Evolutionary conservation across 1,140 invertebrate genomes (phyloP).

Genomic region (Carcinoscorpius rotundicauda): DNA sequence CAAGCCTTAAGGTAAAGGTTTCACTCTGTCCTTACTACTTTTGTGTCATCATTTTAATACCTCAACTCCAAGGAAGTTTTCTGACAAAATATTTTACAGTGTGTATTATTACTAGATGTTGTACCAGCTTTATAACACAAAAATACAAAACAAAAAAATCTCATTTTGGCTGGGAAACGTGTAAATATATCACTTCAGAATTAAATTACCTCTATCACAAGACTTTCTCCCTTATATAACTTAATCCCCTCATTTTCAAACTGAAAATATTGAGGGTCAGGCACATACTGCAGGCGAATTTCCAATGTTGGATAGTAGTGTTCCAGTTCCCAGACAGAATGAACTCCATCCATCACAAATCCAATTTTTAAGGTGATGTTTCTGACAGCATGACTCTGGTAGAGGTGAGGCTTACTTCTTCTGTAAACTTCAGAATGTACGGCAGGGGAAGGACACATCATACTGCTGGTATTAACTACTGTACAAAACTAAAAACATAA

Average conservation of each 20-base stretch:
- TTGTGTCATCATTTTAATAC: too few species aligned
- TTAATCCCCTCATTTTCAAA: slow-evolving; percentile 50
- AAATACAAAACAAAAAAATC: too few species aligned
- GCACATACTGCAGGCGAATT: slow-evolving; percentile 70
- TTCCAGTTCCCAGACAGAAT: slow-evolving; percentile 70
- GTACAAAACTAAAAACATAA: too few species aligned
- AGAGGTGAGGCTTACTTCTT: neutral
- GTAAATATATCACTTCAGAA: neutral
- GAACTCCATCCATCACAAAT: slow-evolving; percentile 92
- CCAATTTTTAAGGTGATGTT: slow-evolving; percentile 47
- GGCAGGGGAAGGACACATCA: slow-evolving; percentile 88
- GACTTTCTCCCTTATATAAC: slow-evolving; percentile 81
- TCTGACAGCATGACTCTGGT: slow-evolving; percentile 21
- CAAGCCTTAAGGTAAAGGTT: too few species aligned
- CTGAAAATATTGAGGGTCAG: slow-evolving; percentile 80
- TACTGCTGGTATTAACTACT: slow-evolving; percentile 70
- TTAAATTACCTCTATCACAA: slow-evolving; percentile 69
- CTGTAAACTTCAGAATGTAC: slow-evolving; percentile 32
- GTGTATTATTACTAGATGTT: too few species aligned
- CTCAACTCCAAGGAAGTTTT: too few species aligned
- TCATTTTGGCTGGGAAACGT: too few species aligned
- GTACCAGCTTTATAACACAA: too few species aligned
- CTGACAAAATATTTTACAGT: too few species aligned
- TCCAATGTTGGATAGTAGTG: slow-evolving; percentile 68
- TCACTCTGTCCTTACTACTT: too few species aligned